Base-by-base conservation (phyloP, 2,888 invertebrate species). In the Drosophila dives region DNA sequence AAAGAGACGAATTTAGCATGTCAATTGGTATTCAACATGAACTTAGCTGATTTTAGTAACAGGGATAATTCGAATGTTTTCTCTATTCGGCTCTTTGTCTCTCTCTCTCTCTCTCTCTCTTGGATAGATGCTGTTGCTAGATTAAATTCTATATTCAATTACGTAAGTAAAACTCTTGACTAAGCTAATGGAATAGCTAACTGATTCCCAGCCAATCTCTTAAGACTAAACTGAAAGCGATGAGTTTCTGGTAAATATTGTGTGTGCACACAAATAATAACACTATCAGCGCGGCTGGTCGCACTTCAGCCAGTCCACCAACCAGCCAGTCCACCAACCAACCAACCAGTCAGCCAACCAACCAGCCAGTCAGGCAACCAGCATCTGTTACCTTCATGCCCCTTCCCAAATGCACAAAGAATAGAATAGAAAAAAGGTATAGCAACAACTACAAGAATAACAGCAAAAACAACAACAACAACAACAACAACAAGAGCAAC, bases 261-360 rank as follows among this genome's bases (percentile, higher is more conserved):
- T 63, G 36, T 67, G 64, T 73, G 68, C 65, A 72, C 69, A 51
- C 60, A 72, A 72, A 82, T 64, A 80, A 89, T 86, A 81, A 78
- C 89, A 76, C 84, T 81, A 84, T 84, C 83, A 81, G 75, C 82
- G 87, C 84, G 72, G 73, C 70, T 84, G 85, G 83, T 65, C 79
- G 84, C 84, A 81, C 79, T 84, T 86, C 63, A 86, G 84, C 62
- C 61, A 75, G 73, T 67, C 87, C 78, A 69, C 49, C 20, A 20
- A 7, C 1, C 49, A 74, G 72, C 65, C 15, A 45, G 15, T 2
- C 20, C 17, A 0, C 2, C 38, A 36, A 17, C 17, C 17, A 81
- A 69, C 49, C 20, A 20, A 12, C 1, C 49, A 74, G 72, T 63
- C 12, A 45, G 12, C 1, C 20, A 38, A 1, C 2, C 38, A 38